Evolutionary conservation across 1,140 invertebrate species (phyloP), one percentile per base, ranked within the genome.

Genomic region (Aphelinus certus): DNA sequence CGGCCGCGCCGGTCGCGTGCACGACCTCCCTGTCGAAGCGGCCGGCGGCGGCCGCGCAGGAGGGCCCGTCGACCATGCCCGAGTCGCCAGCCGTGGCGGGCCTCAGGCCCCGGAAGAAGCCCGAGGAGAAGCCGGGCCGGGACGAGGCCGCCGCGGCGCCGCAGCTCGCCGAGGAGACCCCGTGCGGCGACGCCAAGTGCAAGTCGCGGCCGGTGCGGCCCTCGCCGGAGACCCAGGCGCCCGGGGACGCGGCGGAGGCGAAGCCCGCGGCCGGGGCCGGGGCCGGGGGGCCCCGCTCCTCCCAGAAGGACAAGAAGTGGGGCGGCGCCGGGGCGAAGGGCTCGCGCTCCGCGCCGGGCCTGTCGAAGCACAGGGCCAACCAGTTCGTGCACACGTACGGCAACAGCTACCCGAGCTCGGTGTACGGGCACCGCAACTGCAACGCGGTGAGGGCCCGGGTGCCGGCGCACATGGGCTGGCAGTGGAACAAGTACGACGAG

Each of bases 391-490:
- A 85, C 65, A 71, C 77, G 2, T 77, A 73, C 10, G 82, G 82
- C 1, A 68, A 82, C 49, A 70, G 71, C 10, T 83, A 83, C 79
- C 81, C 82, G 1, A 80, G 78, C 7, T 75, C 75, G 4, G 75
- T 75, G 47, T 79, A 75, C 57, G 82, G 79, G 7, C 83, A 85
- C 71, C 81, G 80, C 68, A 47, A 81, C 53, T 85, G 84, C 58
- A 71, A 77, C 7, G 72, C 78, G 47, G 9, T 26, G 4, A 55
- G 76, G 10, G 61, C 64, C 4, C 76, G 78, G 64, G 80, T 86
- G 3, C 84, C 84, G 3, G 70, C 76, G 3, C 81, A 82, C n/a
- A 84, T 85, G 83, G 83, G 84, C 3, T 86, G 84, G 84, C 66
- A 81, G 68, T 84, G 84, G 84, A 83, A 83, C 61, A 6, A 79